Conservation (phyloP, 2,888 invertebrate genomes). For the Drosophila demipolita region DNA sequence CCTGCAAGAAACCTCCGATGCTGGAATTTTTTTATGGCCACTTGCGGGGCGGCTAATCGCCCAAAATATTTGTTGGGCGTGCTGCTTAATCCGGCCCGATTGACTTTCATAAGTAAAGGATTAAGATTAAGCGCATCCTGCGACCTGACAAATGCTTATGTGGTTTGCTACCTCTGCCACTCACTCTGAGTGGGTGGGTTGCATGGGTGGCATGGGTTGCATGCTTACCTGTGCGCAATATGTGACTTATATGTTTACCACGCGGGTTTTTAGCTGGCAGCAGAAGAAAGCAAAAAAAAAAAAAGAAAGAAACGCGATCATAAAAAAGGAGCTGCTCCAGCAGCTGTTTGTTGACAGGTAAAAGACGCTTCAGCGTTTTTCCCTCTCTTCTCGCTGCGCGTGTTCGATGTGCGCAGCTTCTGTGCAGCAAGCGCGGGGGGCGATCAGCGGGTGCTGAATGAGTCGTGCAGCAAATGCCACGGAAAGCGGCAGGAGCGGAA, state of each 20-base stretch:
- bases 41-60: constrained; percentile 73
- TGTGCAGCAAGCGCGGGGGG: constrained; percentile 35
- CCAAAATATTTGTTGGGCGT: constrained; percentile 80
- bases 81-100: constrained; percentile 75
- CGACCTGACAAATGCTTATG: constrained; percentile 6
- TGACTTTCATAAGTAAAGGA: constrained; percentile 81
- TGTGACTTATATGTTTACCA: not conserved
- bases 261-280: not conserved
- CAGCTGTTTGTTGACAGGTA: constrained; percentile 12
- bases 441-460: constrained; percentile 66
- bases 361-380: not conserved
- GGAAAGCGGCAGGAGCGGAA: constrained; percentile 53
- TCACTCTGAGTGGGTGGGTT: constrained; percentile 12
- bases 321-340: constrained; percentile 9
- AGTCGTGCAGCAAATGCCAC: constrained; percentile 50
- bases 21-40: constrained; percentile 30
- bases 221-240: not conserved
- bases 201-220: not conserved
- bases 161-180: constrained; percentile 43
- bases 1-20: not conserved
- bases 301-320: not conserved
- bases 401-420: constrained; percentile 52
- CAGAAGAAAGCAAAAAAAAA: not conserved
- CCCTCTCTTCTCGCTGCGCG: constrained; percentile 17
- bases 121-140: constrained; percentile 42